Percentiles rank a stretch among this genome's conserved stretches.
Conservation (phyloP, 2,888 invertebrate genomes). For the Hemaris fuciformis region DNA sequence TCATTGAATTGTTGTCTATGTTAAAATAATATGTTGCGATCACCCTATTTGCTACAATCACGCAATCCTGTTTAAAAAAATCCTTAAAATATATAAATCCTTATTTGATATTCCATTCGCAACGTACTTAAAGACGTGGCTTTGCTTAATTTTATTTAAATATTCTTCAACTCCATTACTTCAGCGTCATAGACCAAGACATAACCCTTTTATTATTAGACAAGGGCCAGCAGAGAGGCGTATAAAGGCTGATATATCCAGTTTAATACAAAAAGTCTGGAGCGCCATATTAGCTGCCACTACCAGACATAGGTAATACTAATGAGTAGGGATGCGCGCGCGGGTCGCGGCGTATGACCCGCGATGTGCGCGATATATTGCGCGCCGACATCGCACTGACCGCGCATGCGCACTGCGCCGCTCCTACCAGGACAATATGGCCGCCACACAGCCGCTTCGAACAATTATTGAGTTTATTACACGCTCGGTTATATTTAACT, state of each 20-base stretch:
- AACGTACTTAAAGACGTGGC: too few species aligned
- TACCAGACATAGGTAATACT: constrained; percentile 51
- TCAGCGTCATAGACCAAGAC: background rate
- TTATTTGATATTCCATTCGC: too few species aligned
- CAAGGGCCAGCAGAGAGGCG: background rate
- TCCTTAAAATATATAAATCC: too few species aligned
- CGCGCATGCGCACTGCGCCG: constrained; percentile 17
- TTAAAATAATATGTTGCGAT: too few species aligned
- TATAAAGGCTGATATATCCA: too few species aligned
- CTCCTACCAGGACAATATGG: constrained; percentile 17
- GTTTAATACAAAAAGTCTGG: background rate
- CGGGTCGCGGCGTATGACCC: constrained; percentile 54
- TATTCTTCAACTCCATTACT: too few species aligned
- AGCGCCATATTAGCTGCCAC: constrained; percentile 30
- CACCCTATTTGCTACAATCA: too few species aligned
- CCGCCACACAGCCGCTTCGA: constrained; percentile 6
- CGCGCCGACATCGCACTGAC: constrained; percentile 31
- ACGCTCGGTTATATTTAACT: background rate
- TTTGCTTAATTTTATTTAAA: too few species aligned
- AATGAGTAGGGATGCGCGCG: constrained; percentile 59
- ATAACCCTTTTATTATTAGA: too few species aligned
- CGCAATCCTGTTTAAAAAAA: too few species aligned
- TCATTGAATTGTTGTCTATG: too few species aligned
- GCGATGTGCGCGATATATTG: constrained; percentile 54
- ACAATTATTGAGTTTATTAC: background rate